Base-by-base conservation (phyloP, 1,140 invertebrate species). In the Panagrolaimus sp. region DNA sequence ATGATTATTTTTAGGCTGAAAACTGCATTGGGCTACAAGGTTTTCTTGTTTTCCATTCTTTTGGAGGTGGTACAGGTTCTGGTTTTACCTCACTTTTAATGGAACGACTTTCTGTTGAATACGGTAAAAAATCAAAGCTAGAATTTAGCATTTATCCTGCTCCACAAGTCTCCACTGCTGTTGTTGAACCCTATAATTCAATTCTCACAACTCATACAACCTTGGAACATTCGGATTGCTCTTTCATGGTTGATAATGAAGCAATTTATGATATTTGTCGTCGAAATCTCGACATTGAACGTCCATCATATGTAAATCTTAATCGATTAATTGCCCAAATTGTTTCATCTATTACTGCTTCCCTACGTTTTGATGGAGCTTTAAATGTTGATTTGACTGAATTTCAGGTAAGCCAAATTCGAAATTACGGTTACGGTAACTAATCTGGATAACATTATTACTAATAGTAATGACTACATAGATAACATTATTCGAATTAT, bases 241-340 rank as follows among this genome's bases (percentile, higher is more conserved):
- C 89, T 24, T 90, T 92, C 83, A 91, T 92, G 74, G 88, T 92
- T 73, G 91, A 92, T 77, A 92, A 93, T 76, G 90, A 93, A 83
- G 91, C 91, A 73, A 92, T 93, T 78, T 93, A 92, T 76, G 91
- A 93, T 82, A 92, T 93, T 83, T 93, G 91, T 85, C 87, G 90
- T 63, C 87, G 90, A 52, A 92, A 92, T 82, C 83, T 93, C 78
- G 90, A 91, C 84, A 92, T 92, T 46, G 63, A 65, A 43, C 24
- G 52, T 45, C 90, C 91, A 8, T 90, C 90, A 1, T 92, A 91
- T 78, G 90, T 89, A 7, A 91, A 92, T 82, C 84, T 90, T 17
- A 90, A 90, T 81, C 87, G 43, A 85, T 86, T 83, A 15, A 91
- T 91, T 76, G 90, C 90, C 28, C 91, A 91, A 84, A 91, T 92